Base-by-base conservation (phyloP, 1,140 invertebrate species). In the Cotesia vestalis region DNA sequence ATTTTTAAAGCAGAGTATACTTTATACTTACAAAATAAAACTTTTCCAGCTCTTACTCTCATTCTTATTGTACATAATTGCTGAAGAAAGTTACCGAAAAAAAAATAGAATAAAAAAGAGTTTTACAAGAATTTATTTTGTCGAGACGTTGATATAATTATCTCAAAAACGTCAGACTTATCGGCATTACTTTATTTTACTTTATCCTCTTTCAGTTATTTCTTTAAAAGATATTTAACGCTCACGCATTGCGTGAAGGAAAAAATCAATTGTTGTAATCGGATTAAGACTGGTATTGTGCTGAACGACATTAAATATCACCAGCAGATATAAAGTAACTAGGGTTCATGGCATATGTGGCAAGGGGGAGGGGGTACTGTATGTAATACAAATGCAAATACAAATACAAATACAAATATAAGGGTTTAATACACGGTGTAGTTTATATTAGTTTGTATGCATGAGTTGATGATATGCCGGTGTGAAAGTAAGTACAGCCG, bases 231-330 rank as follows among this genome's bases (percentile, higher is more conserved):
- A 46, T 46, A 46, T 46, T 46, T 46, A 46, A 14, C 35, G n/a
- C 36, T 40, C 57, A 71, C 69, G 69, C 57, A 52, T 46, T 71
- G 60, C 69, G 60, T 71, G 71, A 60, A 71, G 71, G 74, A 70
- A 77, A 77, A 73, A 78, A 79, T 81, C 78, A 73, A 81, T 80
- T 69, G 35, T 46, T 4, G 36, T 77, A 78, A 81, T 81, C 79
- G 73, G 78, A 80, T 81, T 81, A 79, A 78, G 74, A 78, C 71
- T 76, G 11, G 40, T 46, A 46, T 71, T 36, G 69, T 71, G 72
- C 27, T 67, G 34, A 66, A 27, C 63, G 63, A 76, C 75, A 74
- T 63, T 73, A 61, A 63, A 57, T 61, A 52, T 59, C 11, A 67
- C 61, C 59, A 59, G 27, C 0, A 27, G 59, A 74, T 57, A 53